Conservation (phyloP, 2,113 vertebrate species). For the Dicentrarchus labrax region DNA sequence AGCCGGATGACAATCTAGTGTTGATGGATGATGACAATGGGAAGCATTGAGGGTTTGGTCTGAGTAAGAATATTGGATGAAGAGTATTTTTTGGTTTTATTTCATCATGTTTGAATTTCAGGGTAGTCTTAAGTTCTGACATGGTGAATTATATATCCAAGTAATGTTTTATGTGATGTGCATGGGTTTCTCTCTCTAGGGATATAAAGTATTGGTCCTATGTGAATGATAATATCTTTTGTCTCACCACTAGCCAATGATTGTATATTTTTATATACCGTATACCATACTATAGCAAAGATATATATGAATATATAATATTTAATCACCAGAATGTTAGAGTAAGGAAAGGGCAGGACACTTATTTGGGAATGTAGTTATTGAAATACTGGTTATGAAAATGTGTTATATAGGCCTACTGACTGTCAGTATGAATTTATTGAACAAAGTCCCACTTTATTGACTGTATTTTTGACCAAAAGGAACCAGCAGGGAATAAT, state of each 20-base stretch:
- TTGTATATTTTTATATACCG: constrained; percentile 85
- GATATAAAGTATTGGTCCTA: constrained; percentile 69
- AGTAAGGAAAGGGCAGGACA: constrained; percentile 46
- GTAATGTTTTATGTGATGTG: constrained; percentile 64
- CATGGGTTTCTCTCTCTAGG: constrained; percentile 68
- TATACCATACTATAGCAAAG: constrained; percentile 67
- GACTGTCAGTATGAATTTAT: constrained; percentile 60
- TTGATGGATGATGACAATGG: constrained; percentile 27
- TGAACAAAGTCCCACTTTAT: constrained; percentile 36
- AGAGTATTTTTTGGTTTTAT: constrained; percentile 27
- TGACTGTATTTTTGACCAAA: constrained; percentile 54
- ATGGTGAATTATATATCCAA: constrained; percentile 58
- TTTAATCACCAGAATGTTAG: constrained; percentile 80
- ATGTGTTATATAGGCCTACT: constrained; percentile 40
- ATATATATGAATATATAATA: constrained; percentile 75
- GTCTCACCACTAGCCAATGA: constrained; percentile 81
- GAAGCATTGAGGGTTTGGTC: constrained; percentile 23
- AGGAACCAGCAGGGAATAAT: constrained; percentile 37
- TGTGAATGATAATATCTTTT: constrained; percentile 71
- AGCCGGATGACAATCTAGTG: constrained; percentile 58
- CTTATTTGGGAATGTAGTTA: constrained; percentile 66
- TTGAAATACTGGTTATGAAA: constrained; percentile 39
- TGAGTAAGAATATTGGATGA: background rate
- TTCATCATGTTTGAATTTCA: constrained; percentile 46
- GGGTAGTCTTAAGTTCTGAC: constrained; percentile 39